Base-by-base conservation (phyloP, 2,888 invertebrate genomes). In the Deilephila porcellus region DNA sequence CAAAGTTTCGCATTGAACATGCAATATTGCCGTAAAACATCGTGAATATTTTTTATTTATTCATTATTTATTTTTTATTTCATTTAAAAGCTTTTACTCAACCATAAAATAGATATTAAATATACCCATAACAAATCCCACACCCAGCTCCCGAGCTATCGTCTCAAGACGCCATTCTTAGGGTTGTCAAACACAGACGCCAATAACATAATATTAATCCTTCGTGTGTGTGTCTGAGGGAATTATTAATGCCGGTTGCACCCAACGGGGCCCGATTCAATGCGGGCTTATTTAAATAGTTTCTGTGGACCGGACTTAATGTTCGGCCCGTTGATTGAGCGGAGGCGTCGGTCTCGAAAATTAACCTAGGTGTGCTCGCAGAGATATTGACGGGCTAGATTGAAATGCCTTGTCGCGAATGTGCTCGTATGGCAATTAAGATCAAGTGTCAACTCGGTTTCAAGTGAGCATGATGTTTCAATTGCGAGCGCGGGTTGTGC, bases 211-310 rank as follows among this genome's bases (percentile, higher is more conserved):
- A 93, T 92, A 92, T 91, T 89, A 89, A 87, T 86, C 82, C 81
- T 86, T 91, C 93, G 93, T 93, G 91, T 93, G 93, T 92, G 92
- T 86, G 92, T 92, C 93, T 91, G 84, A 92, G 85, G 86, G 93
- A 92, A 94, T 94, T 94, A 93, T 93, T 94, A 90, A 94, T 91
- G 93, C 90, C 80, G 81, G 84, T 85, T 87, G 90, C 88, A 84
- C 87, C 82, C 87, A 85, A 81, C 73, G 77, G 78, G 45, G 77
- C 17, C 52, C 79, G 72, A 73, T 81, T 83, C 77, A 83, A 83
- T 84, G 81, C 83, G 84, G 83, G 86, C 84, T 90, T 88, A 90
- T 91, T 90, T 90, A 90, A 90, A 91, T 90, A 89, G 86, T 86
- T 86, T 84, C 82, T 82, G 80, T 80, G 82, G 85, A 85, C 86